Conservation (phyloP, 1,140 invertebrate species). For the Drosophila kurseongensis region DNA sequence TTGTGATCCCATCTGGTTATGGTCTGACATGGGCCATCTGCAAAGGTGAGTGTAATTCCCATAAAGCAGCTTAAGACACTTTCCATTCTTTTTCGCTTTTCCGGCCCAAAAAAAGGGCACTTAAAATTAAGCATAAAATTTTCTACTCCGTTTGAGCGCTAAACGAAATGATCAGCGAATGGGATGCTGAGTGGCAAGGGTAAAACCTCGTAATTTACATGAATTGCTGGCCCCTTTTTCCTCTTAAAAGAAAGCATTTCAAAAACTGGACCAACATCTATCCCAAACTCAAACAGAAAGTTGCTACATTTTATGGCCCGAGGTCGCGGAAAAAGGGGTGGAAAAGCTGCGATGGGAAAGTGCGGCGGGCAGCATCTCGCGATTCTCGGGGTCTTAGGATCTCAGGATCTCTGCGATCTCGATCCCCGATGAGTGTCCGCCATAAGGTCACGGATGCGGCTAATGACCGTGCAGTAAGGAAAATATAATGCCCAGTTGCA, state of each 20-base stretch:
- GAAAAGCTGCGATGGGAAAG: conserved; percentile 50
- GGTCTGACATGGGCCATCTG: conserved; percentile 72
- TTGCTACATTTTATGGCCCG: conserved; percentile 55
- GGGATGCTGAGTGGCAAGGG: conserved; percentile 54
- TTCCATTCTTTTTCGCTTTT: conserved; percentile 62
- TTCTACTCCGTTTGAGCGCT: conserved; percentile 48
- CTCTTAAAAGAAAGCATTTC: background rate
- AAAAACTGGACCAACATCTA: conserved; percentile 55
- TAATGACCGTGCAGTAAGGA: conserved; percentile 68
- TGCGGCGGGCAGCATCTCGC: conserved; percentile 42
- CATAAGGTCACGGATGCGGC: conserved; percentile 69
- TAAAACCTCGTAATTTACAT: conserved; percentile 68
- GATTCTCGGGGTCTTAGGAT: conserved; percentile 17
- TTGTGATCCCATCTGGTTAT: conserved; percentile 60
- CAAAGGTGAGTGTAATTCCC: conserved; percentile 74
- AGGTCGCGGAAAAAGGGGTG: conserved; percentile 39
- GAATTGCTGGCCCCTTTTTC: conserved; percentile 27
- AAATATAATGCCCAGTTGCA: conserved; percentile 63
- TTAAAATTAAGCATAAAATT: conserved; percentile 68
- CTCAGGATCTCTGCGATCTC: conserved; percentile 27
- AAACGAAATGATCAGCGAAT: conserved; percentile 66
- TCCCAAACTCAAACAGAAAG: conserved; percentile 46
- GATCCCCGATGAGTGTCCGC: conserved; percentile 19
- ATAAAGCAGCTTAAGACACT: conserved; percentile 81
- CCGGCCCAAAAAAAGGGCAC: conserved; percentile 66